Evolutionary conservation across 1,140 invertebrate species (phyloP).

Genomic region (Drosophila sturtevanti): DNA sequence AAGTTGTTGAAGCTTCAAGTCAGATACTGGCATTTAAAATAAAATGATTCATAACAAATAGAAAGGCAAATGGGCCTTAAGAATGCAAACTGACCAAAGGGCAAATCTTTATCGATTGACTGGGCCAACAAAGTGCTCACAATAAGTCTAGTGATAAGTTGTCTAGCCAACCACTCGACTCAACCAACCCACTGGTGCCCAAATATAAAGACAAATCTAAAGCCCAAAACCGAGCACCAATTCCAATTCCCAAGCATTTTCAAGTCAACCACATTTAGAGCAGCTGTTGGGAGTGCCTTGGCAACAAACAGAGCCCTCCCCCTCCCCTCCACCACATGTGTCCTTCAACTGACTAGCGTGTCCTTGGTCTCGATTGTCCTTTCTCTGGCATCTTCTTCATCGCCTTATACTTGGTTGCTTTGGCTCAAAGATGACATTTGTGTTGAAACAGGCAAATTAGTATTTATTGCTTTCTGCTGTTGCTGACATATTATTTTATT

Average conservation of each 20-base stretch:
- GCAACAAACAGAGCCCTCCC: not conserved
- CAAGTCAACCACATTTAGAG: conserved; percentile 6
- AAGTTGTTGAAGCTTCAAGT: not conserved
- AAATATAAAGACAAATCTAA: conserved; percentile 26
- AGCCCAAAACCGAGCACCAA: not conserved
- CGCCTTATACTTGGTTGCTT: conserved; percentile 49
- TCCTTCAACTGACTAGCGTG: not conserved
- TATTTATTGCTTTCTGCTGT: conserved; percentile 75
- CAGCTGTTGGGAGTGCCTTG: not conserved
- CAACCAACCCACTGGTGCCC: conserved; percentile 1
- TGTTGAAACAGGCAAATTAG: conserved; percentile 81
- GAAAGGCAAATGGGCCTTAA: not conserved
- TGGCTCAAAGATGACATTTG: conserved; percentile 74
- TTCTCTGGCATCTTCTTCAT: conserved; percentile 2
- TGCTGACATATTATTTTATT: conserved; percentile 81
- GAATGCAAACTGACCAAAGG: conserved; percentile 2
- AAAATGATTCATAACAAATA: not conserved
- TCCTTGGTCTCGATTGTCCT: conserved; percentile 25
- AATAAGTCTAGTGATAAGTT: conserved; percentile 39
- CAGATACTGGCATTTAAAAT: not conserved
- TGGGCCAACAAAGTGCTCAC: conserved; percentile 13
- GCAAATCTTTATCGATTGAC: conserved; percentile 31
- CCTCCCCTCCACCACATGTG: too few relatives aligned
- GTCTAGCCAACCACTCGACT: conserved; percentile 39
- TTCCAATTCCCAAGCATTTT: conserved; percentile 15